Base-by-base conservation (phyloP, 2,113 vertebrate genomes). In the Gnathonemus echidnorhynchus region DNA sequence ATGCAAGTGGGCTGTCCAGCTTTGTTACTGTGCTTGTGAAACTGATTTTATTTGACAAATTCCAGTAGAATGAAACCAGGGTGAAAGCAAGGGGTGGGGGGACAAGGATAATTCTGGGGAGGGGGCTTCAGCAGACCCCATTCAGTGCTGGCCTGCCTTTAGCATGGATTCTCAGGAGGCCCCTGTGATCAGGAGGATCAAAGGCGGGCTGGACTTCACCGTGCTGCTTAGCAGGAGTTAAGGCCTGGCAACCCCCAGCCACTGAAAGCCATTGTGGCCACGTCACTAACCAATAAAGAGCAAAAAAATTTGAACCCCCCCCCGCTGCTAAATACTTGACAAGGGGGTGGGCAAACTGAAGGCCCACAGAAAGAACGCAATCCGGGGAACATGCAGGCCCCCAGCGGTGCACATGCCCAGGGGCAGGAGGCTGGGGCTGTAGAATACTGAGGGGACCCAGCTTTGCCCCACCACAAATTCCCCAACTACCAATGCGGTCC, bases 111-210 rank as follows among this genome's bases (percentile, higher is more conserved):
- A 80, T 42, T 80, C 74, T 39, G 77, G n/a, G 35, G 70, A 39
- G 70, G 27, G 39, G 42, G 21, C 39, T 27, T 84, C 39, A 48
- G 39, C 35, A 48, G 45, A 24, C 42, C 92, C 91, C 92, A 90
- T 90, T 88, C 93, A 95, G 88, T 94, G 93, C 94, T 94, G 24
- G 62, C 91, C 95, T 94, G 89, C 91, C 93, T 93, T 56, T 89
- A 91, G 91, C 91, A 94, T 0, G 24, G 94, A 92, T 90, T 92
- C 91, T 88, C 45, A 45, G 39, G 77, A 85, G 90, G 92, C 86
- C 48, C 50, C 70, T 8, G 74, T 4, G 31, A 46, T 45, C 45
- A 21, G 21, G 15, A 83, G 27, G 62, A 70, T 70, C 62, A 70
- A 70, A 70, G 27, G n/a, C 0, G 27, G 62, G n/a, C 27, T 13